Conservation (phyloP, 1,140 invertebrate genomes). For the Pseudomyrmex dendroicus region DNA sequence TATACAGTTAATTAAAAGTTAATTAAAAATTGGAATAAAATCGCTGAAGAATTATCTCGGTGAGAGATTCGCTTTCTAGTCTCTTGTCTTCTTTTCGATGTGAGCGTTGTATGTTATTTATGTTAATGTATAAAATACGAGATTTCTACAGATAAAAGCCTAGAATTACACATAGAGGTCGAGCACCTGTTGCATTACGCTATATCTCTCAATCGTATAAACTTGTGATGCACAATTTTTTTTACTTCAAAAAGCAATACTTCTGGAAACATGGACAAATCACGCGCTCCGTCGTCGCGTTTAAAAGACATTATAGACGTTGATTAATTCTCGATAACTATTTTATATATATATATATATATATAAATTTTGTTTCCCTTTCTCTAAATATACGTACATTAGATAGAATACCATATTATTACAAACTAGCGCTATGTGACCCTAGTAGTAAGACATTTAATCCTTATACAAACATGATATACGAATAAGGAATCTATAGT, state of each 20-base stretch:
- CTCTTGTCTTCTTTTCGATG: constrained; percentile 52
- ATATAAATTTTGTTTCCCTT: not conserved
- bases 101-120: constrained; percentile 56
- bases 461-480: constrained; percentile 23
- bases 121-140: constrained; percentile 56
- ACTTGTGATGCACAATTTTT: constrained; percentile 10
- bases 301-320: constrained; percentile 1
- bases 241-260: constrained; percentile 4
- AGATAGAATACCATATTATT: too few species aligned
- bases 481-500: constrained; percentile 9
- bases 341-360: not conserved
- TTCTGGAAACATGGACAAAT: constrained; percentile 25
- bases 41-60: constrained; percentile 21
- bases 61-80: constrained; percentile 59
- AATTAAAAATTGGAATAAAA: not conserved
- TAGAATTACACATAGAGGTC: constrained; percentile 38
- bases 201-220: constrained; percentile 7
- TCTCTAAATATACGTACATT: too few species aligned
- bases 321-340: constrained; percentile 14
- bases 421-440: not conserved
- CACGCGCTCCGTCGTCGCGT: not conserved
- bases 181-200: constrained; percentile 27
- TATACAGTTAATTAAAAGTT: not conserved
- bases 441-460: constrained; percentile 32
- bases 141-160: constrained; percentile 32